A percentile compares a stretch with the other conserved stretches of the same genome.
These are phyloP conservation scores for Synodontis membranacea DNA, from an alignment of 2,113 vertebrate species.

Conservation along the genomic window DNA sequence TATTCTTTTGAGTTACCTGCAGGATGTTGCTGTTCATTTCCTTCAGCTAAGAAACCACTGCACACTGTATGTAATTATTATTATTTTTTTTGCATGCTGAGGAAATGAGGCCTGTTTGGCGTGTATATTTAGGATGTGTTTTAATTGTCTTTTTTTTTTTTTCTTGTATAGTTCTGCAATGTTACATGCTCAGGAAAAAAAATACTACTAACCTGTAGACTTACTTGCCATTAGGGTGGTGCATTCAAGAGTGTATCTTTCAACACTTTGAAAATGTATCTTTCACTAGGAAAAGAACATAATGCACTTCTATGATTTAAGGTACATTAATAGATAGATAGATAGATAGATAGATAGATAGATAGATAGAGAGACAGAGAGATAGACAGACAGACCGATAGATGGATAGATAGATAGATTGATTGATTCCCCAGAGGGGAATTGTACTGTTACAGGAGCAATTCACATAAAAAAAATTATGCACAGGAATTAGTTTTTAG, in stretches of 20 bases:
- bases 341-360: too few relatives aligned
- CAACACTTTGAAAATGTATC: neutral
- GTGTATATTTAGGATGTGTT: neutral
- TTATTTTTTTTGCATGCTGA: neutral
- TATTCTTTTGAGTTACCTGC: neutral
- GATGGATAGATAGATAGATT: too few relatives aligned
- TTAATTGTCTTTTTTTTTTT: neutral
- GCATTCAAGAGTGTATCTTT: neutral
- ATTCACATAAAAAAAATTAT: too few relatives aligned
- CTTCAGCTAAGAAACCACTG: neutral
- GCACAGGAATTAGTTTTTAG: neutral
- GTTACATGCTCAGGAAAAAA: neutral
- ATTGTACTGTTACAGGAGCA: too few relatives aligned
- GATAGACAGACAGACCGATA: too few relatives aligned
- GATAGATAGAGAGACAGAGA: too few relatives aligned
- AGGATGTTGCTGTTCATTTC: neutral
- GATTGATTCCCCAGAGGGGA: too few relatives aligned
- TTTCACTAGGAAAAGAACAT: neutral
- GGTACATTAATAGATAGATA: too few relatives aligned
- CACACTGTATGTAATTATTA: neutral
- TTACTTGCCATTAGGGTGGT: neutral
- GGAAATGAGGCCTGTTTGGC: neutral
- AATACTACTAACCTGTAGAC: neutral
- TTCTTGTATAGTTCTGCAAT: neutral
- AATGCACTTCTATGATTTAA: neutral